Evolutionary conservation across 2,113 vertebrate species (phyloP), one percentile per base, ranked within the genome.

Genomic region (Tichodroma muraria): DNA sequence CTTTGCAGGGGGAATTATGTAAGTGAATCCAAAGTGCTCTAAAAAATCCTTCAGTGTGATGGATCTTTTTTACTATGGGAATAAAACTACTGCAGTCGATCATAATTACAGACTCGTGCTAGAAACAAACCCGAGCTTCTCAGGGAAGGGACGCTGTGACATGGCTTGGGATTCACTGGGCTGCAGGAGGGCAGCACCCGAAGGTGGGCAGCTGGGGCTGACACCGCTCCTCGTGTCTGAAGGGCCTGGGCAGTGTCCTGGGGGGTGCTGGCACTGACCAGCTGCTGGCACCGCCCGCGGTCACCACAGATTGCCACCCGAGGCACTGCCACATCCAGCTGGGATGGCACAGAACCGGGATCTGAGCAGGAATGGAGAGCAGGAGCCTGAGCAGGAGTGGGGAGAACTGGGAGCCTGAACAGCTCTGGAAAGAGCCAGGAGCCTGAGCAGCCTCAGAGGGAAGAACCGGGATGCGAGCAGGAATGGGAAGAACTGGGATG

Each of bases 231-330:
- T 59, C 4, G 1, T 9, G 25, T 3, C n/a, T 5, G 1, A 9
- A 17, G 53, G 7, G 20, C 35, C 65, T 57, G 52, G 69, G n/a
- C 86, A 52, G 17, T 28, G 56, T 63, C 44, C 80, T 10, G 80
- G 31, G 21, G 30, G 3, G 4, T 45, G 38, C 50, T 50, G 69
- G 38, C 19, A 30, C 40, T 1, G 1, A 12, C 25, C 56, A 45
- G 38, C 15, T 9, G 1, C 16, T 2, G 3, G 15, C 6, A 6
- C 11, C 31, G 60, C 4, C 3, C 11, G 37, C 1, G 6, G 9
- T 66, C 33, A 21, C 5, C 1, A 2, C n/a, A 37, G 24, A 7
- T 16, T 6, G 9, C 19, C 33, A 19, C 22, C 18, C 0, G 2
- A 33, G 47, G 23, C 4, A 3, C 38, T 31, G 65, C 50, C 22